Conservation (phyloP, 37 sponge, comb jelly and placozoan genomes). For the Cliona cf. orientalis region DNA sequence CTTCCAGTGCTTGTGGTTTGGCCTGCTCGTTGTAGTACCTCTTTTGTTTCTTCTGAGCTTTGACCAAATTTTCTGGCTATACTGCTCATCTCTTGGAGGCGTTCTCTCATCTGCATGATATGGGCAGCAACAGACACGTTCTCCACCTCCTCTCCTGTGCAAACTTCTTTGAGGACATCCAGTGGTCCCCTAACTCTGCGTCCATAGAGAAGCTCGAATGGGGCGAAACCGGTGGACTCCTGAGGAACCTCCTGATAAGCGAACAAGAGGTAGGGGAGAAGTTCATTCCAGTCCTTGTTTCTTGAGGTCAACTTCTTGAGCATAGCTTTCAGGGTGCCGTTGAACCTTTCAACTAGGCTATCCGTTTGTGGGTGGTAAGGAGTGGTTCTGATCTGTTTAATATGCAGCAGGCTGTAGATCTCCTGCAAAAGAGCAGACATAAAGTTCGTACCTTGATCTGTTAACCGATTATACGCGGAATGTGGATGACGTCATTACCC, state of each 20-base stretch:
- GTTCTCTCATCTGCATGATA: not conserved
- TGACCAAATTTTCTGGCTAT: not conserved
- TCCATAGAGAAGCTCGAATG: not conserved
- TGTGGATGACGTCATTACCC: no score
- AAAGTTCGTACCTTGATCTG: no score
- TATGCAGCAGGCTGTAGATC: no score
- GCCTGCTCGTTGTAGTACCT: not conserved
- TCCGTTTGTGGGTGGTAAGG: no score
- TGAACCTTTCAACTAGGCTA: no score
- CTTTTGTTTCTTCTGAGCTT: not conserved
- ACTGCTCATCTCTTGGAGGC: not conserved
- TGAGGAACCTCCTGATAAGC: not conserved
- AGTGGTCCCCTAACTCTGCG: not conserved
- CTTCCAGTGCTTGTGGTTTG: not conserved
- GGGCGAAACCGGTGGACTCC: not conserved
- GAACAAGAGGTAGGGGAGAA: not conserved
- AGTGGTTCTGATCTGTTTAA: no score
- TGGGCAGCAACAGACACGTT: not conserved
- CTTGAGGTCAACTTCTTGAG: not conserved
- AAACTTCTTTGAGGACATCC: not conserved
- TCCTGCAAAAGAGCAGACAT: no score
- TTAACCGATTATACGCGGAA: no score
- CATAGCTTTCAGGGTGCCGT: constrained; percentile 21
- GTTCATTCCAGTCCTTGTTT: not conserved
- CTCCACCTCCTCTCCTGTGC: not conserved